A percentile compares a stretch with the other conserved stretches of the same genome.
phyloP scores from a whole-genome alignment of 2,888 invertebrate species.

The Drosophila mercatorum region DNA sequence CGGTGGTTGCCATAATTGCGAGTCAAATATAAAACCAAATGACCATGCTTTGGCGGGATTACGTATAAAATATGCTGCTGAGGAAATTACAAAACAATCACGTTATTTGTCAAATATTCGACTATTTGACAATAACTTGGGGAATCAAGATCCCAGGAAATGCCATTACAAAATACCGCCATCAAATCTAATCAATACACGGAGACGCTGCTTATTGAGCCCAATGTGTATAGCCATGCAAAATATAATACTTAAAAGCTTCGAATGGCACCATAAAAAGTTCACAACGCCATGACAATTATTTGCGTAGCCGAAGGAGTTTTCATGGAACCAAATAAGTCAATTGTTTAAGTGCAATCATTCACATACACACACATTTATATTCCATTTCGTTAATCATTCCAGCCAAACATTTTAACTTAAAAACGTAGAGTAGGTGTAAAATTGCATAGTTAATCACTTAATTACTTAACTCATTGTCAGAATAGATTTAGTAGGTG shows the following conservation, averaged over 20 bases:
- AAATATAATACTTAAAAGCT: constrained; percentile 52
- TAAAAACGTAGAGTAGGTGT: constrained; percentile 8
- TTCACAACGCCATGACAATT: constrained; percentile 58
- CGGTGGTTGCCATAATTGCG: constrained; percentile 75
- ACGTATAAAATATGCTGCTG: neutral
- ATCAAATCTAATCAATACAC: constrained; percentile 11
- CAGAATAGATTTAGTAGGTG: constrained; percentile 35
- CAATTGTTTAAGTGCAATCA: constrained; percentile 41
- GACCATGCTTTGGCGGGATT: neutral
- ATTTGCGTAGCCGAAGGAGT: constrained; percentile 15
- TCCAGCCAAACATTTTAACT: constrained; percentile 52
- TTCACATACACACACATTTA: constrained; percentile 4
- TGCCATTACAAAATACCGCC: neutral
- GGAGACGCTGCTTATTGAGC: constrained; percentile 37
- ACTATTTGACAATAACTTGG: neutral
- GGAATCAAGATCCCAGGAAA: neutral
- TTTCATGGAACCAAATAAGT: constrained; percentile 43
- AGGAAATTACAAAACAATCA: constrained; percentile 14
- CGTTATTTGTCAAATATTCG: constrained; percentile 9
- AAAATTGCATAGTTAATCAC: constrained; percentile 14
- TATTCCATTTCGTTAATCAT: constrained; percentile 61
- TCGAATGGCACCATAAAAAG: constrained; percentile 60
- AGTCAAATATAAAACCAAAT: constrained; percentile 36
- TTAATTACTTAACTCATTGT: constrained; percentile 22
- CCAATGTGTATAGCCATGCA: constrained; percentile 55